Evolutionary conservation across 2,797 vertebrate genomes (phyloP), one percentile per base, ranked within the genome.

Genomic region (Catamblyrhynchus diadema): DNA sequence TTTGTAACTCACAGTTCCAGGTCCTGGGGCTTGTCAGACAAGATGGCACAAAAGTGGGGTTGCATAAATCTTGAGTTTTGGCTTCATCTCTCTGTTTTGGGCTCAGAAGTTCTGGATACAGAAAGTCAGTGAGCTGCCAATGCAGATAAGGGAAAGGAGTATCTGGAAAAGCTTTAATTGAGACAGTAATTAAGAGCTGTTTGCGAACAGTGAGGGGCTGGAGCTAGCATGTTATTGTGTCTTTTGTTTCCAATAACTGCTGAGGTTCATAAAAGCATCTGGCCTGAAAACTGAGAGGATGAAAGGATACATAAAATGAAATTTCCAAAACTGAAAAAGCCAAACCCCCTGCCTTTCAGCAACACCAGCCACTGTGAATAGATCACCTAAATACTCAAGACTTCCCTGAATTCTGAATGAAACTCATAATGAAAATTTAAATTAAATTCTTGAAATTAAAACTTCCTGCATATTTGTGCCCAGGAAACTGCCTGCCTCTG

Each of bases 101-200:
- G 45, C 50, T 71, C 28, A 33, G 39, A 86, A 86, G 18, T 83
- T 90, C 90, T 91, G 81, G 72, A 80, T 80, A 48, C 12, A 77
- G 71, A 89, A 95, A 73, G 78, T 5, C 39, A 73, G 23, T 14
- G 48, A 61, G 37, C 57, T 93, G 93, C 81, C 92, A 93, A 15
- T 79, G 70, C 28, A 83, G 71, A 71, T 60, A 94, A 83, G 66
- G 70, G 74, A 61, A 79, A 88, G 78, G 79, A 90, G 67, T 85
- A 77, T 39, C 69, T 12, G 80, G 62, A 93, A 94, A 88, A 88
- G 59, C 80, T 87, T 92, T 91, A 92, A 81, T 17, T 77, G 75
- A 87, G 71, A 51, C n/a, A 64, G 78, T 81, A 92, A 94, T 92
- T 91, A 92, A 90, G 69, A 84, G 77, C 60, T 74, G 28, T 66